Percentiles rank a stretch among this genome's conserved stretches.
Conservation (phyloP, 1,140 invertebrate genomes). For the Lordiphosa collinella region DNA sequence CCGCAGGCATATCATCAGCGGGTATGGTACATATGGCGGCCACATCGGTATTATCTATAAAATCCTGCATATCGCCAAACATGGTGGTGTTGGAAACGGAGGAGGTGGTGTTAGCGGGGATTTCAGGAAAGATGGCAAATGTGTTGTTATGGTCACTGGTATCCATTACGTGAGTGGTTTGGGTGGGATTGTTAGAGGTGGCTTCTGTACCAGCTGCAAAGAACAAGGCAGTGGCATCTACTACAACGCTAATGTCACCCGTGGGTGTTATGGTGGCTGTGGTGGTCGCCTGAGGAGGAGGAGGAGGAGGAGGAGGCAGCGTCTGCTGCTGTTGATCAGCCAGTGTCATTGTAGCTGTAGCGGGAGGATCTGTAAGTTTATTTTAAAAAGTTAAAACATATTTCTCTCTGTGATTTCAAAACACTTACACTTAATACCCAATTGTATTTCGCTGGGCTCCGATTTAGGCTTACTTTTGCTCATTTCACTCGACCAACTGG, state of each 20-base stretch:
- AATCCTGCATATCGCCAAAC: conserved; percentile 66
- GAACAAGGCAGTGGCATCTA: conserved; percentile 54
- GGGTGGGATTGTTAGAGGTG: not conserved
- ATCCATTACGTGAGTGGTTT: not conserved
- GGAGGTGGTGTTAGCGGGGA: conserved; percentile 7
- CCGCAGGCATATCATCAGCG: conserved; percentile 61
- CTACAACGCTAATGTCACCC: conserved; percentile 47
- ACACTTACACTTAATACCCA: conserved; percentile 61
- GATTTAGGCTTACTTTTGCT: not conserved
- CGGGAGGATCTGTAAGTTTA: conserved; percentile 45
- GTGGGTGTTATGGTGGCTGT: conserved; percentile 26
- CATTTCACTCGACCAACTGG: conserved; percentile 30
- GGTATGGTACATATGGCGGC: conserved; percentile 65
- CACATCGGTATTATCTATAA: conserved; percentile 63
- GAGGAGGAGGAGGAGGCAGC: not conserved
- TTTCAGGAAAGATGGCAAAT: conserved; percentile 45
- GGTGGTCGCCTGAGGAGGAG: conserved; percentile 8
- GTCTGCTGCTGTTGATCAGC: conserved; percentile 11
- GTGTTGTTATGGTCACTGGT: not conserved
- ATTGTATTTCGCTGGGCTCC: conserved; percentile 19
- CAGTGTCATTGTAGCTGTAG: not conserved
- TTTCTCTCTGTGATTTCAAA: too few species aligned
- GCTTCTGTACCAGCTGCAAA: conserved; percentile 18
- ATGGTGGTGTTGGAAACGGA: conserved; percentile 27
- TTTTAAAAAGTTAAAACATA: too few species aligned